Percentiles rank a stretch among this genome's conserved stretches.
Evolutionary conservation across 2,113 vertebrate species (phyloP).

Genomic region (pig (Sus scrofa)): DNA sequence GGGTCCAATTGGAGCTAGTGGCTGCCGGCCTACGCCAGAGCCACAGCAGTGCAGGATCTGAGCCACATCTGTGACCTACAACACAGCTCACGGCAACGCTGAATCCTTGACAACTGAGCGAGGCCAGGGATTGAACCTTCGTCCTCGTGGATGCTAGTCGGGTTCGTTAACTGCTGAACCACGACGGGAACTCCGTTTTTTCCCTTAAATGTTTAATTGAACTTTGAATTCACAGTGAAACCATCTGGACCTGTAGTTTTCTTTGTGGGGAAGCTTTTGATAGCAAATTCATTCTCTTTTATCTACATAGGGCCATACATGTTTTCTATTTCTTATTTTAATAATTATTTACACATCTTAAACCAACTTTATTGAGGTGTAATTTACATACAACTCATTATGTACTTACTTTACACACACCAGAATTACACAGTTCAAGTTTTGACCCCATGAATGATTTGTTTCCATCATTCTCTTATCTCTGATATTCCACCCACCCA

Average conservation of each 20-base stretch:
- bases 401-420: background rate
- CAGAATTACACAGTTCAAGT: background rate
- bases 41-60: too few relatives aligned
- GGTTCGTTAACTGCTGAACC: too few relatives aligned
- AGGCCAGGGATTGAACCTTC: too few relatives aligned
- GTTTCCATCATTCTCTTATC: background rate
- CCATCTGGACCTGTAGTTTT: conserved; percentile 12
- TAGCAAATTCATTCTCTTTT: conserved; percentile 26
- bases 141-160: too few relatives aligned
- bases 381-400: background rate
- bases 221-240: conserved; percentile 33
- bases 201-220: conserved; percentile 33
- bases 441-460: background rate
- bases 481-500: background rate
- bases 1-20: too few relatives aligned
- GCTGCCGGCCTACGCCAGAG: too few relatives aligned
- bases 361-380: background rate
- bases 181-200: background rate
- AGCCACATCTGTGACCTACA: too few relatives aligned
- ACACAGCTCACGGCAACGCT: too few relatives aligned
- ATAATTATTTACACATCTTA: conserved; percentile 1
- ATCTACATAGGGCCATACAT: background rate
- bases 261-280: background rate
- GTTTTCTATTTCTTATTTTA: background rate
- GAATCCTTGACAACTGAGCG: too few relatives aligned